These are phyloP conservation scores for Epicauta chinensis DNA, from an alignment of 1,140 invertebrate genomes.

Conservation along the genomic window DNA sequence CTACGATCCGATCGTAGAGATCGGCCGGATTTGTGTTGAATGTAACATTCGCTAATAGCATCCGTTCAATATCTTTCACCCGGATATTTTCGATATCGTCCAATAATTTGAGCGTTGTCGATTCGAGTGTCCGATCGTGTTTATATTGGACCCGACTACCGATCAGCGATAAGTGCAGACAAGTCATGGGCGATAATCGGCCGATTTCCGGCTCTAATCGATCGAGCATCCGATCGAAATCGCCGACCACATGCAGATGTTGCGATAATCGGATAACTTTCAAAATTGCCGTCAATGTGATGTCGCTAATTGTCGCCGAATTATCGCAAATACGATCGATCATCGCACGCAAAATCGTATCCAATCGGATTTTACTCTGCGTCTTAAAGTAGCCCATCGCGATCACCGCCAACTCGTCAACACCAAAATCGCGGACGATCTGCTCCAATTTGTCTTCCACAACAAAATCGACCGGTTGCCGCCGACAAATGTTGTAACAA, in stretches of 20 bases:
- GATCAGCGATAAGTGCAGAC: conserved; percentile 50
- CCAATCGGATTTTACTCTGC: conserved; percentile 47
- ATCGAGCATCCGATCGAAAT: conserved; percentile 24
- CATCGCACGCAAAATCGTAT: conserved; percentile 42
- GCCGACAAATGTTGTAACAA: conserved; percentile 45
- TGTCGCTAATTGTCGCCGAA: conserved; percentile 44
- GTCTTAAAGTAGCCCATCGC: conserved; percentile 57
- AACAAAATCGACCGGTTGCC: conserved; percentile 48
- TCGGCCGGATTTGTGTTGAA: conserved; percentile 45
- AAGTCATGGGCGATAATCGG: conserved; percentile 41
- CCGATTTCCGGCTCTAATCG: conserved; percentile 38
- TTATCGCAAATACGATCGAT: conserved; percentile 39
- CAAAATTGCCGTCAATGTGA: conserved; percentile 47
- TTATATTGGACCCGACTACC: conserved; percentile 44
- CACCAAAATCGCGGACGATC: conserved; percentile 43
- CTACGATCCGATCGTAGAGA: conserved; percentile 36
- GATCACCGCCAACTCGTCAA: conserved; percentile 51
- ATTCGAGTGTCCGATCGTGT: conserved; percentile 14
- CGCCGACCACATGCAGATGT: conserved; percentile 8
- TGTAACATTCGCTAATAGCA: conserved; percentile 46
- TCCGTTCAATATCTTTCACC: conserved; percentile 58
- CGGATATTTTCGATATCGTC: conserved; percentile 40
- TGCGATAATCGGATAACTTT: conserved; percentile 41
- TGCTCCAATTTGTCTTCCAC: conserved; percentile 46
- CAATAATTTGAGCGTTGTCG: conserved; percentile 16